phyloP scores from a whole-genome alignment of 2,113 vertebrate species.

The Nipponia nippon region DNA sequence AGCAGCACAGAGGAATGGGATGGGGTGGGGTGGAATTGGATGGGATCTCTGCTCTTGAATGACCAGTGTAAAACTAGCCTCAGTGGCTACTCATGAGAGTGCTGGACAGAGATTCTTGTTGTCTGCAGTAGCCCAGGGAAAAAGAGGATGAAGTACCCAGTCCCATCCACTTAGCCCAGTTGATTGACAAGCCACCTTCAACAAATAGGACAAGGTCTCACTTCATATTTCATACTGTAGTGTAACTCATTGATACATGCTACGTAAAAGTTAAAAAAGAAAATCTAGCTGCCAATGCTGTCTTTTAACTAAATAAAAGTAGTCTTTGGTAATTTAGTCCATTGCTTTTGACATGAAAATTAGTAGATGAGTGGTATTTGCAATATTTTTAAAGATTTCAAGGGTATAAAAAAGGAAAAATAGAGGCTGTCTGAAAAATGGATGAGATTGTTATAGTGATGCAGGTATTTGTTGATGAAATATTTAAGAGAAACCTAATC shows the following conservation, averaged over 20 bases:
- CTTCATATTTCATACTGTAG: neutral
- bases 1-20: neutral
- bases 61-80: neutral
- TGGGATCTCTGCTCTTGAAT: neutral
- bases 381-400: neutral
- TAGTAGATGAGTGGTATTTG: neutral
- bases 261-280: neutral
- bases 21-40: no score
- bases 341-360: neutral
- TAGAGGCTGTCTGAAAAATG: neutral
- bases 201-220: neutral
- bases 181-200: neutral
- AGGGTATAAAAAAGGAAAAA: neutral
- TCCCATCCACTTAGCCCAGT: neutral
- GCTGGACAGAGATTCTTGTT: neutral
- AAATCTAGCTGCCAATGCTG: neutral
- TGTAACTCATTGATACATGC: neutral
- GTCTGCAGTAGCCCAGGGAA: neutral
- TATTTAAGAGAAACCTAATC: neutral
- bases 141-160: neutral
- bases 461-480: neutral
- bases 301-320: neutral
- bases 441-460: neutral
- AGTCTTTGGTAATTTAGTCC: neutral
- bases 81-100: neutral